Evolutionary conservation across 2,888 invertebrate genomes (phyloP), one percentile per base, ranked within the genome.

Genomic region (Latrodectus elegans): DNA sequence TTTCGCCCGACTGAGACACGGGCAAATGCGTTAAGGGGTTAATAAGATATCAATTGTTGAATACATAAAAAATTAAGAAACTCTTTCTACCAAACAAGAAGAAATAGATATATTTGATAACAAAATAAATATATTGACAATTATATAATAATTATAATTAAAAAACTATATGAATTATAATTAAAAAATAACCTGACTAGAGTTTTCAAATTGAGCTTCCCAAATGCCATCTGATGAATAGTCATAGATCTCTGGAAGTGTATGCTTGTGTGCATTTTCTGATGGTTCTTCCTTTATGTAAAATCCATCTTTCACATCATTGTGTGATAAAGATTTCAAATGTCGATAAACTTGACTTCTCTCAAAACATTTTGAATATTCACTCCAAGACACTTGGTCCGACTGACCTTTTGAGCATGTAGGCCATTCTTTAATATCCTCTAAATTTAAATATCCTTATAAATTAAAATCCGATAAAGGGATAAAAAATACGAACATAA

Each of bases 231-330:
- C 80, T 52, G 77, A 78, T 26, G 80, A 80, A 9, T 80, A 80
- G n/a, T 80, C 80, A 52, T 80, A 80, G 15, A 80, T 80, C 22
- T 80, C 80, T 17, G 80, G 72, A 10, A 80, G 11, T 17, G 64
- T 14, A 8, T 65, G 72, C 1, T 14, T 65, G 65, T 64, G 72
- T 15, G 64, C 17, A 17, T 64, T 64, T 52, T 80, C 72, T 17
- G 51, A 11, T 8, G 60, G 64, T 51, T 80, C 80, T 51, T 80
- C 72, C 52, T 80, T 80, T 26, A 80, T 51, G 14, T 11, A 65
- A 22, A 10, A 72, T n/a, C 51, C 11, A 8, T 70, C n/a, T n/a
- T 38, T 49, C 15, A 55, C 55, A 51, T 51, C 51, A 22, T 17
- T 22, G 65, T 15, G 14, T 10, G 60, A 64, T 8, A n/a, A n/a